Conservation (phyloP, 2,888 invertebrate species). For the Drosophila nigritarsus region DNA sequence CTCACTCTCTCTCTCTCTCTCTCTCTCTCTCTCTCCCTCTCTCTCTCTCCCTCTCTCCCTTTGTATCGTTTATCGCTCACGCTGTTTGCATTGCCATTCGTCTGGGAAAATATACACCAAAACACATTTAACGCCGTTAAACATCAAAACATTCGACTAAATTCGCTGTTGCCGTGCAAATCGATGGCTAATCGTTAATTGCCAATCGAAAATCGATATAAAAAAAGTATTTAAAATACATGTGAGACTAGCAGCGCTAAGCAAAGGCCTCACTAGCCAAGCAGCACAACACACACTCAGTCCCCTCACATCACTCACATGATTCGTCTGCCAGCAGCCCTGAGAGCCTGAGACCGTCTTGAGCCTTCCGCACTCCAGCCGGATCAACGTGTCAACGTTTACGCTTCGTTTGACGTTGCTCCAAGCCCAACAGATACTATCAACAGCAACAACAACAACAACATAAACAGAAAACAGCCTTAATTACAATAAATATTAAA, state of each 20-base stretch:
- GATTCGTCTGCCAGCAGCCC: conserved; percentile 56
- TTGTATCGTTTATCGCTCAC: conserved; percentile 11
- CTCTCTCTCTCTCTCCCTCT: conserved; percentile 1
- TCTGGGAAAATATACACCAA: conserved; percentile 43
- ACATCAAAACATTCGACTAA: conserved; percentile 20
- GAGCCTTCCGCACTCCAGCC: conserved; percentile 54
- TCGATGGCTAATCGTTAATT: conserved; percentile 28
- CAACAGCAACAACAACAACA: conserved; percentile 26
- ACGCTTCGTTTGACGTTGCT: conserved; percentile 51
- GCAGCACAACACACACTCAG: conserved; percentile 53
- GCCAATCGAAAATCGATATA: conserved; percentile 49
- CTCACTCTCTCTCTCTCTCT: not conserved
- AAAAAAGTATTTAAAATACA: conserved; percentile 70
- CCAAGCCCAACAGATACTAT: conserved; percentile 30
- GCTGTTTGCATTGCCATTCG: conserved; percentile 16
- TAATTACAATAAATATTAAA: conserved; percentile 14
- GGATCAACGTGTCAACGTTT: conserved; percentile 34
- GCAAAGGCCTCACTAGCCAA: conserved; percentile 63
- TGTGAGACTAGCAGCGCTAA: conserved; percentile 66
- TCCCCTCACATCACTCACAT: conserved; percentile 57
- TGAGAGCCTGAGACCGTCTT: conserved; percentile 46
- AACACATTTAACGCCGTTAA: conserved; percentile 41
- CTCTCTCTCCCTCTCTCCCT: not conserved
- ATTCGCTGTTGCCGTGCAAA: conserved; percentile 8
- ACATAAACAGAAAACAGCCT: conserved; percentile 18